Percentiles rank a stretch among this genome's conserved stretches.
phyloP scores from a whole-genome alignment of 2,113 vertebrate species.

The Rhinoderma darwinii region DNA sequence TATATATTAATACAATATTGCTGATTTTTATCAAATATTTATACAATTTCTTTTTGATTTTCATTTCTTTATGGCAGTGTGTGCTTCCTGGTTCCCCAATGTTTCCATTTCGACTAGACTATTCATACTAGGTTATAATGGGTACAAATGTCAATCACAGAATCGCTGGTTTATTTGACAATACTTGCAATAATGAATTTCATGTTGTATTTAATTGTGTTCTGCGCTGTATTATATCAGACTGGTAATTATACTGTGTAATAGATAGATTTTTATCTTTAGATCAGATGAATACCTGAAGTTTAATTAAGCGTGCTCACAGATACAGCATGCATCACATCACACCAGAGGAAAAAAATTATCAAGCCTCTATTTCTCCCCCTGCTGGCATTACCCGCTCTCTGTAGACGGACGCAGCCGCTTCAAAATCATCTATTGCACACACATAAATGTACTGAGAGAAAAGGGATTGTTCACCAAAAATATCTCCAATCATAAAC shows the following conservation, averaged over 20 bases:
- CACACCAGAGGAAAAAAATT: neutral
- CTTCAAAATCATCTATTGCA: neutral
- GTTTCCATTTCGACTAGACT: neutral
- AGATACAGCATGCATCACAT: neutral
- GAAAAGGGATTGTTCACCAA: neutral
- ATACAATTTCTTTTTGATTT: neutral
- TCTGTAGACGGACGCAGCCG: neutral
- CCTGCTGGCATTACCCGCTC: slow-evolving; percentile 41
- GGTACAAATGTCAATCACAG: neutral
- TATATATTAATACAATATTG: too few relatives aligned
- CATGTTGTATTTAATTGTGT: neutral
- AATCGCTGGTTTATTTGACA: neutral
- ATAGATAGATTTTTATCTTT: slow-evolving; percentile 4
- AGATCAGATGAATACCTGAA: slow-evolving; percentile 32
- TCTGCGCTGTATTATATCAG: neutral
- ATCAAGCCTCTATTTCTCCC: slow-evolving; percentile 47
- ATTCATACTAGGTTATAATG: neutral
- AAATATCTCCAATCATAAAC: neutral
- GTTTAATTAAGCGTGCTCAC: neutral
- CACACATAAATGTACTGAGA: neutral
- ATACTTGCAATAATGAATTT: slow-evolving; percentile 1
- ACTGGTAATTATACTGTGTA: neutral
- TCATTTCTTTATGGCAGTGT: neutral
- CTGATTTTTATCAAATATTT: too few relatives aligned
- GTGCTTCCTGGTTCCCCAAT: neutral